Base-by-base conservation (phyloP, 53 echinoderm and acorn worm genomes). In the Henricia sp. region DNA sequence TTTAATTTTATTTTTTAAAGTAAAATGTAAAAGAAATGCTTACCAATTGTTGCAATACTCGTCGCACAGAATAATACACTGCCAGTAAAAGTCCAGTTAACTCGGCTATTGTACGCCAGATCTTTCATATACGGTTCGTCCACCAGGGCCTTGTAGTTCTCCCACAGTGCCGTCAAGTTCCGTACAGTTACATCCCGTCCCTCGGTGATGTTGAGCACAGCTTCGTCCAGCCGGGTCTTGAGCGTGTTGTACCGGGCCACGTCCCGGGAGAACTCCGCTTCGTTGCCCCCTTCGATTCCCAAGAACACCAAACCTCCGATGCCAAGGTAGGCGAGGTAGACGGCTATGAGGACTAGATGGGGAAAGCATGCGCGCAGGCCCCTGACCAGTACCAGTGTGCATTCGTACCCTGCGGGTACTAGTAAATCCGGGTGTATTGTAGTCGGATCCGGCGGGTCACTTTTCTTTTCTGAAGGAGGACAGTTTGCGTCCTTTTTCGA, bases 11-110 rank as follows among this genome's bases (percentile, higher is more conserved):
- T 44, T 13, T 44, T 44, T 44, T 26, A 0, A 3, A 23, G 9
- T 0, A 43, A 41, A 41, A 69, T 12, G n/a, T 14, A 71, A 11
- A 32, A 14, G 14, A 25, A 1, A 0, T 1, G 26, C 92, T 57
- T 80, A 95, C 95, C 95, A 30, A 95, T 92, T 0, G 95, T 95
- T 17, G 95, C 90, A 37, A 95, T 92, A 26, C 90, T 95, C 13
- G 95, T 95, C 56, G 88, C 72, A 24, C 92, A 88, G 77, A 95
- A 95, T 17, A 95, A 83, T 40, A 92, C 88, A 59, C 92, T 87
- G 1, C 92, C 90, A 6, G 90, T 85, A 62, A 88, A 87, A 6
- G 87, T 80, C 95, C 86, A 86, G 19, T 65, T 53, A n/a, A 62
- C 35, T 9, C 46, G 44, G 50, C 34, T 46, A 10, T 8, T 21